A percentile compares a stretch with the other conserved stretches of the same genome.
Evolutionary conservation across 2,888 invertebrate genomes (phyloP).

Genomic region (Tholera decimalis): DNA sequence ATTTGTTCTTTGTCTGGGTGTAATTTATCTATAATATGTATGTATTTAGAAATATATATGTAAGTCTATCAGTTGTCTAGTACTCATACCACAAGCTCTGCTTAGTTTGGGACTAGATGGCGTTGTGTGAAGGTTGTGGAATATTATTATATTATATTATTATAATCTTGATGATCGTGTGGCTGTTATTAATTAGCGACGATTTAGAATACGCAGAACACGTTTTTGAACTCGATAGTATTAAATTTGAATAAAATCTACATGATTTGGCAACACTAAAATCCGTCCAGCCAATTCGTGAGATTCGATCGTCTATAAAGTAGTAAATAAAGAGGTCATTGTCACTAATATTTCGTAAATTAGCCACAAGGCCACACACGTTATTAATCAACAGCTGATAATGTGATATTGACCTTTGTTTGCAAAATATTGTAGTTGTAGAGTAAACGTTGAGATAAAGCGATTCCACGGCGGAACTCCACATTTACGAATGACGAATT

Average conservation of each 20-base stretch:
- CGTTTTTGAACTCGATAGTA: slow-evolving; percentile 2
- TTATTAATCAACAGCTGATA: slow-evolving; percentile 36
- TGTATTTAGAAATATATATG: no score
- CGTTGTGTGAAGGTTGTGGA: no score
- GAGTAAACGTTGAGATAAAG: not conserved
- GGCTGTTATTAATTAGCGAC: no score
- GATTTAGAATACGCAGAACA: no score
- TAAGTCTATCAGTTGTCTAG: no score
- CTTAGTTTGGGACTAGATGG: no score
- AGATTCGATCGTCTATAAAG: slow-evolving; percentile 1
- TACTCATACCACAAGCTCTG: no score
- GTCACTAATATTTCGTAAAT: slow-evolving; percentile 33
- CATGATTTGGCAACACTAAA: slow-evolving; percentile 20
- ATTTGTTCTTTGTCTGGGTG: no score
- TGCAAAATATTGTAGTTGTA: slow-evolving; percentile 9
- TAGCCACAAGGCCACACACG: slow-evolving; percentile 32
- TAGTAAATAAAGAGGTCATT: slow-evolving; percentile 48
- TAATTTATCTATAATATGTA: no score
- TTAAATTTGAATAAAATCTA: not conserved
- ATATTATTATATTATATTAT: no score
- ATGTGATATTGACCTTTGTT: slow-evolving; percentile 26
- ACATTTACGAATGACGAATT: not conserved
- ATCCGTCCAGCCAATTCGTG: slow-evolving; percentile 17
- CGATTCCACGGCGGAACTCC: not conserved
- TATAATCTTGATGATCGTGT: no score